Percentiles rank a stretch among this genome's conserved stretches.
Evolutionary conservation across 1,140 invertebrate species (phyloP).

Genomic region (Nixonia krombeini): DNA sequence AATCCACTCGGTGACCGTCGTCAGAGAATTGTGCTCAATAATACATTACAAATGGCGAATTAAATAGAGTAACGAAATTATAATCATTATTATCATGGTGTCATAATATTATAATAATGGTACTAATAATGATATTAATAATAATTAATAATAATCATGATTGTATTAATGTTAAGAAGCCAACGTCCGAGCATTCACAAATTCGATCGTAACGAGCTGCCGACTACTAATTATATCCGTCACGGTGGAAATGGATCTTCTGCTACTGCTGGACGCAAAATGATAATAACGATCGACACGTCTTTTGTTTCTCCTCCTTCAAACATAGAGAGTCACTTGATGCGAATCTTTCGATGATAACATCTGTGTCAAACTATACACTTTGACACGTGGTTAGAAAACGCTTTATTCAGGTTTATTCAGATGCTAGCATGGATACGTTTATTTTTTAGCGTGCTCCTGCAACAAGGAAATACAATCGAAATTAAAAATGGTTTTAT

Average conservation of each 20-base stretch:
- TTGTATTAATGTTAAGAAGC: conserved; percentile 10
- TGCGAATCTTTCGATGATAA: conserved; percentile 55
- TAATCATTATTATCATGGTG: conserved; percentile 52
- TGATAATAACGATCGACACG: conserved; percentile 33
- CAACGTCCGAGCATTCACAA: conserved; percentile 24
- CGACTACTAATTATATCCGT: no score
- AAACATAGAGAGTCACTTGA: conserved; percentile 57
- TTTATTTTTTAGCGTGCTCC: conserved; percentile 65
- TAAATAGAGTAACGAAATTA: conserved; percentile 46
- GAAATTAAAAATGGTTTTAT: no score
- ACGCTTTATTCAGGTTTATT: conserved; percentile 60
- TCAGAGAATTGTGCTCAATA: conserved; percentile 37
- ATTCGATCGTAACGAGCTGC: conserved; percentile 35
- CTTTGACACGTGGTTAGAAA: conserved; percentile 51
- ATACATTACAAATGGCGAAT: conserved; percentile 29
- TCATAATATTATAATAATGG: conserved; percentile 54
- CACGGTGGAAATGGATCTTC: no score
- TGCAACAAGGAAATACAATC: conserved; percentile 55
- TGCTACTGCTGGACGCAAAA: conserved; percentile 14
- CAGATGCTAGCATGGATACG: conserved; percentile 58
- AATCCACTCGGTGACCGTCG: not conserved
- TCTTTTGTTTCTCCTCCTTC: conserved; percentile 36
- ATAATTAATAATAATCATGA: conserved; percentile 38
- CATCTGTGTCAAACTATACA: conserved; percentile 50
- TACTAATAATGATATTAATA: conserved; percentile 41